Conservation (phyloP, 1,140 invertebrate species). For the Drosophila busckii region DNA sequence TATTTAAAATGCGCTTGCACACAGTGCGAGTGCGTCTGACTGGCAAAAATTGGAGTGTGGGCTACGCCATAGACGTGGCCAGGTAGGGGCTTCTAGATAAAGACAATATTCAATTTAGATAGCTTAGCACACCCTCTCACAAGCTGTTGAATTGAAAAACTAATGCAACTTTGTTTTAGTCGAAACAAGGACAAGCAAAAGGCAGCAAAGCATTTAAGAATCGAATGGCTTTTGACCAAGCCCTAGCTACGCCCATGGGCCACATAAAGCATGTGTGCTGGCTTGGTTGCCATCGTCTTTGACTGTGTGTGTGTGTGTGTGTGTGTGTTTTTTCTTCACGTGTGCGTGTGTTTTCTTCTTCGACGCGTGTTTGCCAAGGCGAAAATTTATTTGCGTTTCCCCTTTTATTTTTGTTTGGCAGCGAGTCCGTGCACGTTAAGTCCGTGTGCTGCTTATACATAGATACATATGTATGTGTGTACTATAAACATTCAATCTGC, state of each 20-base stretch:
- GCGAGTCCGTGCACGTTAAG: constrained; percentile 1
- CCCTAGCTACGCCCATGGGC: no score
- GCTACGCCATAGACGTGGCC: no score
- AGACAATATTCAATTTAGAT: no score
- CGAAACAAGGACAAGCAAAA: no score
- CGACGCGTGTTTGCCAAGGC: constrained; percentile 24
- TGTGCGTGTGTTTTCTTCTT: constrained; percentile 9
- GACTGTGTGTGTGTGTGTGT: constrained; percentile 3
- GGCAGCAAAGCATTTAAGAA: no score
- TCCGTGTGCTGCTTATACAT: neutral
- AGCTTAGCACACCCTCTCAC: no score
- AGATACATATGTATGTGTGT: constrained; percentile 1
- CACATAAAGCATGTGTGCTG: constrained; percentile 35
- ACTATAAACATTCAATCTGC: constrained; percentile 29
- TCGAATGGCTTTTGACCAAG: no score
- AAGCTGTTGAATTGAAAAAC: no score
- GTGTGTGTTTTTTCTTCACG: neutral
- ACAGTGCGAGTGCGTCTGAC: neutral
- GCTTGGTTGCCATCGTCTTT: constrained; percentile 16
- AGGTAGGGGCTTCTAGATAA: no score
- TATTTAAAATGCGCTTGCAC: constrained; percentile 28
- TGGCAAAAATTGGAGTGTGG: no score
- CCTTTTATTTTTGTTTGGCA: no score
- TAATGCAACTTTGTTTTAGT: no score
- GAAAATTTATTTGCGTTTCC: constrained; percentile 49